Evolutionary conservation across 2,888 invertebrate species (phyloP).

Genomic region (Calliopum simillimum): DNA sequence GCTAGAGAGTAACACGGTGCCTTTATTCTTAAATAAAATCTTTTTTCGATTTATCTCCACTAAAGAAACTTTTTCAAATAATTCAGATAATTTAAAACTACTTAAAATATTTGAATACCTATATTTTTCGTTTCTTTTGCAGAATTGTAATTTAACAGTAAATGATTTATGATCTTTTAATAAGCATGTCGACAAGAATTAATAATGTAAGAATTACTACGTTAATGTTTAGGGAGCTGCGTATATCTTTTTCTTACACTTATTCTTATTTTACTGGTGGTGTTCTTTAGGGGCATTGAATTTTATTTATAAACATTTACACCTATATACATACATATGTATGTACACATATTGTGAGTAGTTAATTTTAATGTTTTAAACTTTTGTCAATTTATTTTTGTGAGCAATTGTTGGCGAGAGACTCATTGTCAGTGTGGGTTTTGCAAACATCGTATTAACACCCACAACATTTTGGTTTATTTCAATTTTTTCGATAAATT

Average conservation of each 20-base stretch:
- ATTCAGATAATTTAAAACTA: no score
- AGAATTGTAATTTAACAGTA: conserved; percentile 50
- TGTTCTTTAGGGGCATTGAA: no score
- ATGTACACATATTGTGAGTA: background rate
- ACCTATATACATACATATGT: no score
- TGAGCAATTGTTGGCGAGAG: conserved; percentile 26
- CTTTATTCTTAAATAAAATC: no score
- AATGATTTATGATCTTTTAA: conserved; percentile 59
- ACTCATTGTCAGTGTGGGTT: conserved; percentile 33
- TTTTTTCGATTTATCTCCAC: no score
- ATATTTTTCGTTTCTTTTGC: no score
- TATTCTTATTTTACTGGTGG: background rate
- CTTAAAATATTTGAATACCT: no score
- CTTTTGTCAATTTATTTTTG: conserved; percentile 40
- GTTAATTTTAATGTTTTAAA: conserved; percentile 43
- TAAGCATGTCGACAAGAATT: conserved; percentile 44
- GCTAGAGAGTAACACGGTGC: no score
- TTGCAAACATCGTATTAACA: conserved; percentile 36
- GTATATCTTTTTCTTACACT: background rate
- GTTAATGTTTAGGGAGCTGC: background rate
- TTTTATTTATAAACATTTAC: no score
- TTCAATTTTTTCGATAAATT: conserved; percentile 15
- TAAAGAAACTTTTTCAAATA: no score
- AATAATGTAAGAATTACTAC: background rate
- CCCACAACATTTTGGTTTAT: conserved; percentile 33